Base-by-base conservation (phyloP, 2,113 vertebrate species). In the Dromas ardeola region DNA sequence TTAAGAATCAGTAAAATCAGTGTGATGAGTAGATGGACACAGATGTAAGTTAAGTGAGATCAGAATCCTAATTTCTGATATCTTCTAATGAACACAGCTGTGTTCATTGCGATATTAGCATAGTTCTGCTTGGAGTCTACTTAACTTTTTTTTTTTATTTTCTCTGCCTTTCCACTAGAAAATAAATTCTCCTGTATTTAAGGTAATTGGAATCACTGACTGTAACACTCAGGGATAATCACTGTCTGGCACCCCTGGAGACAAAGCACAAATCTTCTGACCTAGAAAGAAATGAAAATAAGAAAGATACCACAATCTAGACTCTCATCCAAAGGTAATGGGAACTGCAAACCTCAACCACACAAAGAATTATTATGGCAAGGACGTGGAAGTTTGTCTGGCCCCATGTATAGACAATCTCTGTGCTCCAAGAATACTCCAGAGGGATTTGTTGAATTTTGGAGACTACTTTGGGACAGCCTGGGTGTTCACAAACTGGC, bases 241-340 rank as follows among this genome's bases (percentile, higher is more conserved):
- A 0, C 59, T 81, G 50, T 88, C 92, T 96, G 80, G 76, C 80
- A 95, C 29, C 62, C 74, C n/a, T 83, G 77, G 63, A 91, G 71
- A 81, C 25, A 79, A 49, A 83, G n/a, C 18, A 82, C 58, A 84
- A 58, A 78, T 43, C 74, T 87, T 94, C 59, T 94, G 90, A 88
- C 65, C 90, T 81, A 82, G 81, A 90, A 88, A 84, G 61, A 93
- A 90, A 80, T 67, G 18, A 72, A 92, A 95, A 86, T 45, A 79
- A 9, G 17, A 92, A 67, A 82, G 70, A 81, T 73, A 55, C 2
- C 70, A 76, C 15, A 66, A 49, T 21, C 25, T 11, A 56, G 53
- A 40, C 10, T 61, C 81, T 72, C 56, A 52, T 40, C 10, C 47
- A 71, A 40, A 95, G 27, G 8, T 52, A 49, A 27, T 47, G 47